Percentiles rank a stretch among this genome's conserved stretches.
Conservation (phyloP, 2,888 invertebrate species). For the Scaptomyza tumidula region DNA sequence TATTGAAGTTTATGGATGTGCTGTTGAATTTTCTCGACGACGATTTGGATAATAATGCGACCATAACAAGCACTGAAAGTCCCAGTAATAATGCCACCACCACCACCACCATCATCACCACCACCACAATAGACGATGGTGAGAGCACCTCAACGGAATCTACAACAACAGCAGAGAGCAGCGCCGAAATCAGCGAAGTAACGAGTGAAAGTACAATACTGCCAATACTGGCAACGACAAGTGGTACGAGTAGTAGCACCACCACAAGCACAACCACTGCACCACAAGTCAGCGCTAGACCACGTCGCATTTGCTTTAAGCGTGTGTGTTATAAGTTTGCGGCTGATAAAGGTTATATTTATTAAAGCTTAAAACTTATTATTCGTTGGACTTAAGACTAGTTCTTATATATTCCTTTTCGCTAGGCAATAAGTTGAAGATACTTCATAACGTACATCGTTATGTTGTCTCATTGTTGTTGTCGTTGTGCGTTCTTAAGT, state of each 20-base stretch:
- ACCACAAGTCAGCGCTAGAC: slow-evolving; percentile 2
- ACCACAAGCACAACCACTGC: neutral
- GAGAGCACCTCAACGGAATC: slow-evolving; percentile 33
- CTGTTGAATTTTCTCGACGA: slow-evolving; percentile 60
- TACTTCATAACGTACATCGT: neutral
- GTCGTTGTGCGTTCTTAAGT: neutral
- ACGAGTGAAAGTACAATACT: slow-evolving; percentile 20
- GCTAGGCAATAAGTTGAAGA: too few relatives aligned
- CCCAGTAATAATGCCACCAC: slow-evolving; percentile 13
- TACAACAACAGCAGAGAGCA: slow-evolving; percentile 9
- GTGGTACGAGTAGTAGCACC: slow-evolving; percentile 14
- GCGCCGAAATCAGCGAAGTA: slow-evolving; percentile 7
- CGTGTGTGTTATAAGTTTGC: slow-evolving; percentile 66
- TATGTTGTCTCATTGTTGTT: neutral
- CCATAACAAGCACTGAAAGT: slow-evolving; percentile 10
- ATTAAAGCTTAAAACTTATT: too few relatives aligned
- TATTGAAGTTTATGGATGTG: slow-evolving; percentile 57
- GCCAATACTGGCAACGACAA: neutral
- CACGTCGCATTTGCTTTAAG: slow-evolving; percentile 66
- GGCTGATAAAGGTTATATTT: slow-evolving; percentile 63
- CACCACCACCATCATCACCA: neutral
- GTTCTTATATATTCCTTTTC: too few relatives aligned
- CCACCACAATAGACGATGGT: neutral
- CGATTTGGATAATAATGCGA: slow-evolving; percentile 38
- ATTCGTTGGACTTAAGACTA: slow-evolving; percentile 12